Evolutionary conservation across 2,797 vertebrate species (phyloP).

Genomic region (Galaxias olidus): DNA sequence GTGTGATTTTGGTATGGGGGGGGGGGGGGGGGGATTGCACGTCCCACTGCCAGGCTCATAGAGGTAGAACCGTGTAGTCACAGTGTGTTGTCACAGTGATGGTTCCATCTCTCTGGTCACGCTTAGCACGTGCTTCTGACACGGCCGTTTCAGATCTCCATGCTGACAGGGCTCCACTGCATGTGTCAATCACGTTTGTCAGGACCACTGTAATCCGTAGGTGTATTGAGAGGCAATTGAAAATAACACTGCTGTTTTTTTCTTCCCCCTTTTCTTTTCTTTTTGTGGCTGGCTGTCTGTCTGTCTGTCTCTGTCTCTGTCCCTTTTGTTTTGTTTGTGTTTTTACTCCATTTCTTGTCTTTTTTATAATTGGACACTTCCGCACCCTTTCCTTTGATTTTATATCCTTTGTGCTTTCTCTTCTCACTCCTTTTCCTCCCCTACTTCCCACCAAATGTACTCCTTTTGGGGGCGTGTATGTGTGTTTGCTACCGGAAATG

Average conservation of each 20-base stretch:
- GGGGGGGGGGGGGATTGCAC: too few relatives aligned
- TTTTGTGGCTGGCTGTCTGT: slow-evolving; percentile 21
- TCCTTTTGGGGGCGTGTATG: neutral
- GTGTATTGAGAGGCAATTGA: slow-evolving; percentile 50
- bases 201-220: slow-evolving; percentile 44
- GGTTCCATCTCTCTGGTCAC: too few relatives aligned
- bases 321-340: slow-evolving; percentile 21
- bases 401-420: too few relatives aligned
- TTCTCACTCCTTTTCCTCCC: neutral
- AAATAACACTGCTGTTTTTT: slow-evolving; percentile 68
- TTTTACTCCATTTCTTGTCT: slow-evolving; percentile 4
- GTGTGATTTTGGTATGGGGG: too few relatives aligned
- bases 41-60: too few relatives aligned
- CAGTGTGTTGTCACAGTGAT: too few relatives aligned
- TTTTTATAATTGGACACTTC: neutral
- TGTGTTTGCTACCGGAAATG: slow-evolving; percentile 48
- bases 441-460: neutral
- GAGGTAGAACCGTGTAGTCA: too few relatives aligned
- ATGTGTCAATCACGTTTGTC: slow-evolving; percentile 59
- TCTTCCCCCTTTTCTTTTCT: slow-evolving; percentile 42
- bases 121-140: slow-evolving; percentile 1
- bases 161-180: slow-evolving; percentile 46
- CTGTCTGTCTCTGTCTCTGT: slow-evolving; percentile 28
- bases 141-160: slow-evolving; percentile 6
- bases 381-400: too few relatives aligned